Evolutionary conservation across 2,113 vertebrate species (phyloP).

Genomic region (Pelodiscus sinensis): DNA sequence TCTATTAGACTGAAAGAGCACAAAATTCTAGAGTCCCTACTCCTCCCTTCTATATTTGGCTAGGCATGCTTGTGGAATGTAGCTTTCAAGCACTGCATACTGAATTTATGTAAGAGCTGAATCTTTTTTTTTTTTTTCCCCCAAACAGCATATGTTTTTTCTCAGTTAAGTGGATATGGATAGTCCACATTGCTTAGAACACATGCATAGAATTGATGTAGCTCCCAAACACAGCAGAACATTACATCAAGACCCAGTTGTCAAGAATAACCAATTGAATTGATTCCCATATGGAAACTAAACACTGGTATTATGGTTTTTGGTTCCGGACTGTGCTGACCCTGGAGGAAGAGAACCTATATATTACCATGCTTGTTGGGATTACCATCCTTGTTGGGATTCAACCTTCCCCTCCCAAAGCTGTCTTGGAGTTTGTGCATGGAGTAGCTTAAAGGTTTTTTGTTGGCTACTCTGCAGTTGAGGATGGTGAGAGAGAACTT

Average conservation of each 20-base stretch:
- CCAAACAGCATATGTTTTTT: constrained; percentile 21
- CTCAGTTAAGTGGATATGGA: neutral
- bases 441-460: neutral
- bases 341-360: neutral
- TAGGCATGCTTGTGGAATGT: neutral
- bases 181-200: neutral
- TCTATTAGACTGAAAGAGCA: neutral
- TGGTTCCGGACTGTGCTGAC: neutral
- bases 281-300: neutral
- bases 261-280: neutral
- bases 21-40: neutral
- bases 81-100: neutral
- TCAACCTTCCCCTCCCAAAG: neutral
- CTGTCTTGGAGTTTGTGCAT: too few species aligned
- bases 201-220: rapidly evolving
- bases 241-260: neutral
- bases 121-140: neutral
- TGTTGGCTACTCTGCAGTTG: neutral
- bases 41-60: neutral
- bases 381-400: neutral
- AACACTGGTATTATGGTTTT: neutral
- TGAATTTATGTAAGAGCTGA: constrained; percentile 28
- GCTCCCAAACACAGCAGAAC: neutral
- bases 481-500: neutral
- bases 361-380: too few species aligned